Base-by-base conservation (phyloP, 1,140 invertebrate species). In the Euglossa dilemma region DNA sequence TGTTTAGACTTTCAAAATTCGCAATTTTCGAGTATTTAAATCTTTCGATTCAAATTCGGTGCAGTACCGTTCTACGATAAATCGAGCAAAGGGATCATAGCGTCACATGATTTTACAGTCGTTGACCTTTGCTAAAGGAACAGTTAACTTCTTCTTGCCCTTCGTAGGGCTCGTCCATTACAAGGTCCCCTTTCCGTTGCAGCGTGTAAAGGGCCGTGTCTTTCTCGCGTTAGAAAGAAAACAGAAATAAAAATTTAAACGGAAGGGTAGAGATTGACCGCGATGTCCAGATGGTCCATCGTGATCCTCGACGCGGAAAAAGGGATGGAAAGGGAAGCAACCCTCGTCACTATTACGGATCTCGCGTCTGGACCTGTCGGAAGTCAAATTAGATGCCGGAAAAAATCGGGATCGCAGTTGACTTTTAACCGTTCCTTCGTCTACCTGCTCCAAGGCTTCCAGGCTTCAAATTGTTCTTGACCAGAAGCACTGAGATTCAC, bases 281-380 rank as follows among this genome's bases (percentile, higher is more conserved):
- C 43, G 73, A 64, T 73, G 61, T 78, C 70, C 85, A 71, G 73
- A 86, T 85, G 74, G 73, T 83, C 61, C 61, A 69, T 78, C 54
- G 74, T 77, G 54, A 43, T 18, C 63, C 25, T 16, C 8, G 63
- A 2, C 6, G 8, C 6, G 45, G 57, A 14, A 20, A 7, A 73
- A n/a, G 61, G 77, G 69, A 6, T 66, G 36, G 20, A 16, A 80
- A 67, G n/a, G 69, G 67, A 69, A 43, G 28, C 7, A 11, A 84
- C 77, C 83, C 77, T 74, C 18, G 47, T 56, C 63, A 23, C 75
- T 83, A 25, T 47, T 50, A 50, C 18, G 8, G 5, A 66, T 77
- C 73, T 80, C 43, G 57, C 28, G 54, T 6, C 67, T 67, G 77
- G 59, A 86, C 45, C 78, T 73, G 54, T 28, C 72, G 73, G 73